These are phyloP conservation scores for Salpingus planirostris DNA, from an alignment of 2,888 invertebrate genomes.

Conservation along the genomic window DNA sequence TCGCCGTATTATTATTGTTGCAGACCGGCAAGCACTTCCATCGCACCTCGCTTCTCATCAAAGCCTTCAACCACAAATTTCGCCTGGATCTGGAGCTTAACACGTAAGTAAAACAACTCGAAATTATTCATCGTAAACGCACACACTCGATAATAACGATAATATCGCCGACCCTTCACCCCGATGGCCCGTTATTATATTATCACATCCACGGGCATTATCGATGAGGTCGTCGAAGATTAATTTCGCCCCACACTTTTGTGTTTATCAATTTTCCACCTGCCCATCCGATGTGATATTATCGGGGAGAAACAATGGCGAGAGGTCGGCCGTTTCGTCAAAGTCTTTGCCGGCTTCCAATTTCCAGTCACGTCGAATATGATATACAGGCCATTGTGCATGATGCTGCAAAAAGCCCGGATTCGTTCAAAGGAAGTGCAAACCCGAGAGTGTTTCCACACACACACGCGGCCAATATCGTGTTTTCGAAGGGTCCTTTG, in stretches of 20 bases:
- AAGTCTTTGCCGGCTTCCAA: slow-evolving; percentile 11
- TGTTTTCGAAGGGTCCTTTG: slow-evolving; percentile 14
- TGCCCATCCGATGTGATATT: too few species aligned
- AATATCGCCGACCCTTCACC: too few species aligned
- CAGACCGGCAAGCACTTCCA: slow-evolving; percentile 92
- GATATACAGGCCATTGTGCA: slow-evolving; percentile 20
- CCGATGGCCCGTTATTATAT: too few species aligned
- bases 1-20: too few species aligned
- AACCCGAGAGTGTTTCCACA: slow-evolving; percentile 19
- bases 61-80: slow-evolving; percentile 95
- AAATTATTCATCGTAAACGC: too few species aligned
- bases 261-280: too few species aligned
- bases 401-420: slow-evolving; percentile 4
- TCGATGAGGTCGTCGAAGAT: too few species aligned
- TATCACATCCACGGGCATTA: too few species aligned
- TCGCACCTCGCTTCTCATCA: slow-evolving; percentile 89
- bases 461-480: slow-evolving; percentile 13
- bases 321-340: background rate
- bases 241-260: too few species aligned
- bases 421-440: slow-evolving; percentile 17
- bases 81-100: slow-evolving; percentile 93
- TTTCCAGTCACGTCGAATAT: slow-evolving; percentile 21
- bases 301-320: too few species aligned
- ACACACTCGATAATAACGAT: too few species aligned
- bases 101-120: slow-evolving; percentile 63